Evolutionary conservation across 1,140 invertebrate species (phyloP).

Genomic region (Hylaeus volcanicus): DNA sequence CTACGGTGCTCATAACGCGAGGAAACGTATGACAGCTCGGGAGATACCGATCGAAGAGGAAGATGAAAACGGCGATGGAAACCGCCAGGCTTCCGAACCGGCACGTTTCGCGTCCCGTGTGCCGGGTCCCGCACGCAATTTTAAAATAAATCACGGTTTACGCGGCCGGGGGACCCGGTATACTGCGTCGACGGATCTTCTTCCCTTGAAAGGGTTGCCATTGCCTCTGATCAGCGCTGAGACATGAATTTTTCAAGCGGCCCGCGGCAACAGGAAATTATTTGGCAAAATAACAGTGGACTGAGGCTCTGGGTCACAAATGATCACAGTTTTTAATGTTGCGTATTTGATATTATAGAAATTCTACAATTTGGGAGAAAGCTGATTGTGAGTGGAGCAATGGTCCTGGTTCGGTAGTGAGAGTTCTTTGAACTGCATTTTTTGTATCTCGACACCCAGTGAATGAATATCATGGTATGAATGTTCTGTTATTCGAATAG

Average conservation of each 20-base stretch:
- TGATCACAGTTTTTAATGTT: no score
- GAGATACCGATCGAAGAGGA: conserved; percentile 29
- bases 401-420: no score
- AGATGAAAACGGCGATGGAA: conserved; percentile 34
- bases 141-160: conserved; percentile 13
- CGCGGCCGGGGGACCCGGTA: background rate
- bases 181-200: background rate
- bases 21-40: conserved; percentile 44
- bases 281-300: background rate
- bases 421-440: no score
- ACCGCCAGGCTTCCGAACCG: background rate
- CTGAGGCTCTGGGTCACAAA: background rate
- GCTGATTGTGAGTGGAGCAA: no score
- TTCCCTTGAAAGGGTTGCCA: background rate
- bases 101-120: background rate
- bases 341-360: no score
- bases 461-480: no score
- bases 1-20: conserved; percentile 41
- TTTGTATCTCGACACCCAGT: no score
- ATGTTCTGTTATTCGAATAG: no score
- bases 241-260: background rate
- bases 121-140: background rate
- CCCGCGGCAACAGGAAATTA: background rate
- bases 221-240: background rate
- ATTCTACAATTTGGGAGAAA: no score